A percentile compares a stretch with the other conserved stretches of the same genome.
phyloP scores from a whole-genome alignment of 1,140 invertebrate species.

The Leptopilina clavipes region DNA sequence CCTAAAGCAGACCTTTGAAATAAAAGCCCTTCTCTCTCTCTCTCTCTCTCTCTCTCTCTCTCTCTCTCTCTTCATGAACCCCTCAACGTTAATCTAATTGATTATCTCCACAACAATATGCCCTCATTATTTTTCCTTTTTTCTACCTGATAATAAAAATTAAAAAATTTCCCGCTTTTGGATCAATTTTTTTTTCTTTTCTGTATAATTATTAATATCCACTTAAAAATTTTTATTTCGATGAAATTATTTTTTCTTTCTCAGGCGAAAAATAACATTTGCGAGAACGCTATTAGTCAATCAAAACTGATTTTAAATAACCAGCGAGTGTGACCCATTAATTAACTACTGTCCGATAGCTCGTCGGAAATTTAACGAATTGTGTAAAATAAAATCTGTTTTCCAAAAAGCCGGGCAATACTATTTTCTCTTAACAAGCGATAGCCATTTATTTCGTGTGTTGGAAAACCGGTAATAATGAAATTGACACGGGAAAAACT shows the following conservation, averaged over 20 bases:
- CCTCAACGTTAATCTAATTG: not conserved
- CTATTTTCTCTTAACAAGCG: not conserved
- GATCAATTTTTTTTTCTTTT: too few species aligned
- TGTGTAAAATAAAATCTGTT: conserved; percentile 24
- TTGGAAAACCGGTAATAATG: conserved; percentile 4
- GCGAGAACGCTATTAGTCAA: not conserved
- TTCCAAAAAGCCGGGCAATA: not conserved
- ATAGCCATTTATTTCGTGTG: not conserved
- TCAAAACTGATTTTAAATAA: not conserved
- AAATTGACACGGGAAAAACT: conserved; percentile 8
- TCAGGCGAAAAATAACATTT: not conserved
- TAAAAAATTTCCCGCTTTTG: too few species aligned
- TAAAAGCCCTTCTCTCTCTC: not conserved
- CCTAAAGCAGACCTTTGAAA: conserved; percentile 8
- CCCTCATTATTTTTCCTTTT: conserved; percentile 9
- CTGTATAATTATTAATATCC: too few species aligned
- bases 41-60: too few species aligned
- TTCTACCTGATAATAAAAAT: too few species aligned
- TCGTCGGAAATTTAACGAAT: not conserved
- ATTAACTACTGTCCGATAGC: not conserved
- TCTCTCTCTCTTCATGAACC: not conserved
- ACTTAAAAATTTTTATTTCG: too few species aligned
- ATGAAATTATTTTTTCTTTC: too few species aligned
- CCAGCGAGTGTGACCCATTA: conserved; percentile 6
- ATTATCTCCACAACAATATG: not conserved